Base-by-base conservation (phyloP, 35 echinoderm and acorn worm species). In the Diadema setosum region DNA sequence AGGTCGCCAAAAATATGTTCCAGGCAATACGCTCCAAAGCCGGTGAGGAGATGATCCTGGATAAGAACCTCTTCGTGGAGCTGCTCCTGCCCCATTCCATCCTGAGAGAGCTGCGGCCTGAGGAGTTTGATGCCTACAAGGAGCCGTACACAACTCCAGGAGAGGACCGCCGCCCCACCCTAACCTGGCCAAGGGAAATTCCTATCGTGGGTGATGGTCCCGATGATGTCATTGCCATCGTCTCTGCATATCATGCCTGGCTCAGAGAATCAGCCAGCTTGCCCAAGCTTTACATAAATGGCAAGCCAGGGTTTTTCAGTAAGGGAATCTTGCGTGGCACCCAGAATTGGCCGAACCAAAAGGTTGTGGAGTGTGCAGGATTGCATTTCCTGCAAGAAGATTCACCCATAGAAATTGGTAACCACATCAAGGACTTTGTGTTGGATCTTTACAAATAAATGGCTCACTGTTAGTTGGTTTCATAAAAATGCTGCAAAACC, bases 61-160 rank as follows among this genome's bases (percentile, higher is more conserved):
- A 94, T 80, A 97, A 94, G 6, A 97, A 97, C 83, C 30, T 93
- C 46, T 97, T 97, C 49, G 91, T 97, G 3, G 91, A 93, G 42
- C 56, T 55, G 5, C 83, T 97, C 16, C 80, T 97, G 5, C 91
- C 91, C 1, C 29, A 39, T 34, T 42, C 85, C 12, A 84, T 97
- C 20, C 75, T 93, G 58, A 70, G 91, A 4, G 58, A 90, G 49
- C 46, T 97, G 6, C 59, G 83, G 26, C 42, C 42, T 9, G 91
- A 86, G 21, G 95, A 97, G 59, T 90, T 97, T 87, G 87, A 94
- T 3, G 91, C 91, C 3, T 97, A 97, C 48, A 58, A 87, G 0
- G 87, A 93, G 74, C 91, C 95, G 20, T 97, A 83, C 63, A 78
- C 42, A 29, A 81, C 90, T 32, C 74, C 89, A 40, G 95, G 91